A percentile compares a stretch with the other conserved stretches of the same genome.
phyloP scores from a whole-genome alignment of 2,113 vertebrate species.

The Ammodytes dubius region DNA sequence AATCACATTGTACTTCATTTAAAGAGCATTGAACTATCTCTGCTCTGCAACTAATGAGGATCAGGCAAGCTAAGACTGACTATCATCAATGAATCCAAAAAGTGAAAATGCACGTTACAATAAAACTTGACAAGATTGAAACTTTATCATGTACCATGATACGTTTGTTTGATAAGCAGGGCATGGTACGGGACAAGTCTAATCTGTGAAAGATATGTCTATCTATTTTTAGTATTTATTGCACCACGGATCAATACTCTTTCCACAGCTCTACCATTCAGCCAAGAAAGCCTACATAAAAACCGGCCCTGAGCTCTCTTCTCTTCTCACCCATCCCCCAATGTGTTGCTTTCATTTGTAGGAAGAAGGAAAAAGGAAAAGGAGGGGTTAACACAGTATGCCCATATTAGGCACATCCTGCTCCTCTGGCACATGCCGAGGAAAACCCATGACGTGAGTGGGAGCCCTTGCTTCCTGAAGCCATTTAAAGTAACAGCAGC shows the following conservation, averaged over 20 bases:
- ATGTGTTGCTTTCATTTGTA: slow-evolving; percentile 61
- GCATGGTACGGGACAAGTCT: neutral
- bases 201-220: neutral
- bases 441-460: slow-evolving; percentile 76
- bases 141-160: neutral
- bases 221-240: slow-evolving; percentile 21
- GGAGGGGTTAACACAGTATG: slow-evolving; percentile 41
- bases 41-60: neutral
- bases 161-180: neutral
- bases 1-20: neutral
- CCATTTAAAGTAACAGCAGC: slow-evolving; percentile 71
- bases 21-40: neutral
- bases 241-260: neutral
- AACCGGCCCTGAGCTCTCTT: slow-evolving; percentile 13
- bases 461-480: slow-evolving; percentile 76
- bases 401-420: slow-evolving; percentile 75
- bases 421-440: slow-evolving; percentile 57
- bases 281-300: neutral
- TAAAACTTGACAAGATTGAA: neutral
- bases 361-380: slow-evolving; percentile 53
- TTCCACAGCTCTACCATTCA: slow-evolving; percentile 1
- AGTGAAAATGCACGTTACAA: neutral
- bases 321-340: slow-evolving; percentile 68
- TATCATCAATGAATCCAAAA: neutral
- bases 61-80: too few relatives aligned